Percentiles rank a stretch among this genome's conserved stretches.
Evolutionary conservation across 2,113 vertebrate genomes (phyloP).

Genomic region (Hippopotamus amphibius): DNA sequence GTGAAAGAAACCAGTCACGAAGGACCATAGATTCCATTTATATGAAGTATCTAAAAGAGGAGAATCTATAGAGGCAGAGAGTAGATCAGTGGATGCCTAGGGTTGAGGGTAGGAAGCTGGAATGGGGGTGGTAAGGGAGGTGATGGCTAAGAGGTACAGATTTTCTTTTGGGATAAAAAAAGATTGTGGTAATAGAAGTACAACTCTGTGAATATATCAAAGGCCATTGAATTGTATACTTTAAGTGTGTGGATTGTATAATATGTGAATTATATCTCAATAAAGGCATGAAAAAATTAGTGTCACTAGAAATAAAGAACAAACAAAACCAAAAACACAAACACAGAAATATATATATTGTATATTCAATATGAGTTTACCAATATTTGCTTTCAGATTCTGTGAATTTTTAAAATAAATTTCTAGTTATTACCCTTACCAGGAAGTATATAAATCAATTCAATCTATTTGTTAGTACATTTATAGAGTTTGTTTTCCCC

Average conservation of each 20-base stretch:
- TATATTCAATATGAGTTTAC: slow-evolving; percentile 24
- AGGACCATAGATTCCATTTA: background rate
- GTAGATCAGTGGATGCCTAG: background rate
- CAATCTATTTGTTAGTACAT: slow-evolving; percentile 20
- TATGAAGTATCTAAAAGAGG: background rate
- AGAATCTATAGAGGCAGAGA: background rate
- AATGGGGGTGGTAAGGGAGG: rapidly evolving
- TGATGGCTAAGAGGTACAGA: background rate
- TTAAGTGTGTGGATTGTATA: background rate
- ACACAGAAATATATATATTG: background rate
- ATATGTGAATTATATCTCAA: background rate
- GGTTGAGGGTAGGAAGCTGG: background rate
- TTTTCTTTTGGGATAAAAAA: background rate
- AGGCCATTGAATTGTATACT: background rate
- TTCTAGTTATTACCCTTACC: slow-evolving; percentile 34
- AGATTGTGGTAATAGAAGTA: background rate
- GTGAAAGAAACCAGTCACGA: background rate
- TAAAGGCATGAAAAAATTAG: background rate
- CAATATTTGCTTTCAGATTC: slow-evolving; percentile 55
- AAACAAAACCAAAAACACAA: background rate
- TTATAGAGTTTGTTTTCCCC: background rate
- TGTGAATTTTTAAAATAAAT: slow-evolving; percentile 52
- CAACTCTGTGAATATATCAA: background rate
- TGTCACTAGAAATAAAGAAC: background rate
- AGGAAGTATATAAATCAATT: slow-evolving; percentile 9